Conservation (phyloP, 2,113 vertebrate genomes). For the Callipepla californica region DNA sequence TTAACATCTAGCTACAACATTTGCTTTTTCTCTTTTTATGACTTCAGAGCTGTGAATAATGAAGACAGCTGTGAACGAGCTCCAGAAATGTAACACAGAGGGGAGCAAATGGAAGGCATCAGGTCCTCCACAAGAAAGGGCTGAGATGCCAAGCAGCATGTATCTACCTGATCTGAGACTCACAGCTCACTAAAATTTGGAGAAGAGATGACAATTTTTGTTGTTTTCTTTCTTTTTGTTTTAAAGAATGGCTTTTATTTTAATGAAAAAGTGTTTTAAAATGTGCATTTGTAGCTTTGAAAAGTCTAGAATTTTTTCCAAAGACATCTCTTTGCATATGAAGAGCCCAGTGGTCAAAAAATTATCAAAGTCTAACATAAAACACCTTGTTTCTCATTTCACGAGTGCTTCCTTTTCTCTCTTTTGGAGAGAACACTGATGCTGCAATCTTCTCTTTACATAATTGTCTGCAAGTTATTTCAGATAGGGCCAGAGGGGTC, state of each 20-base stretch:
- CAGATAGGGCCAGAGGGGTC: background rate
- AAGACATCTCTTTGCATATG: slow-evolving; percentile 23
- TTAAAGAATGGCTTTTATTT: background rate
- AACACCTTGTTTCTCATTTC: background rate
- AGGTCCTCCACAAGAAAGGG: background rate
- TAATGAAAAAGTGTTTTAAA: background rate
- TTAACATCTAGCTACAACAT: background rate
- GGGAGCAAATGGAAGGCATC: slow-evolving; percentile 7
- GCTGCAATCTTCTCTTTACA: background rate
- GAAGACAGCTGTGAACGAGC: slow-evolving; percentile 30
- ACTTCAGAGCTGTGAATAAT: slow-evolving; percentile 29
- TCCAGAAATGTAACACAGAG: slow-evolving; percentile 10
- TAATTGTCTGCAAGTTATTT: background rate
- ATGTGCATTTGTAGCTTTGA: background rate
- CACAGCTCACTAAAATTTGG: background rate
- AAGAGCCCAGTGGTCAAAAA: slow-evolving; percentile 42
- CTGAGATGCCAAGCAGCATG: slow-evolving; percentile 28
- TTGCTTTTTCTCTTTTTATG: background rate
- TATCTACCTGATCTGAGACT: background rate
- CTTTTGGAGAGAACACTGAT: background rate
- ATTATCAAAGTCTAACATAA: background rate
- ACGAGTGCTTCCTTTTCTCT: background rate
- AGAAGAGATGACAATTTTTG: background rate
- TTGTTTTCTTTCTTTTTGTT: background rate
- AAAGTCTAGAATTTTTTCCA: background rate